Evolutionary conservation across 2,113 vertebrate species (phyloP).

Genomic region (Neogobius melanostomus): DNA sequence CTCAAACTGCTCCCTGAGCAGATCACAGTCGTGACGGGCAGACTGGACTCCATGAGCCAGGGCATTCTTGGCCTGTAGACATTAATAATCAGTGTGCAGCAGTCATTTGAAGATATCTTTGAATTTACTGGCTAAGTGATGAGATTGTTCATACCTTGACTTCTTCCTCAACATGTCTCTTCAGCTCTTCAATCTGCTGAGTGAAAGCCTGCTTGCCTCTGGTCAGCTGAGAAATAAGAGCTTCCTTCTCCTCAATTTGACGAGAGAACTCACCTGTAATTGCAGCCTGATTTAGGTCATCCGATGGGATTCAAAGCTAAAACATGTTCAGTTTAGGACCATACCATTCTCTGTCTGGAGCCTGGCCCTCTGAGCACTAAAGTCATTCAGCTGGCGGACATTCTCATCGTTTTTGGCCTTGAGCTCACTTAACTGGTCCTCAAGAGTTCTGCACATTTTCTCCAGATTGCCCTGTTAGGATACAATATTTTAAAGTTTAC

Average conservation of each 20-base stretch:
- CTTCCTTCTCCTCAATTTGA: conserved; percentile 82
- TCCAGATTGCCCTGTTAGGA: conserved; percentile 81
- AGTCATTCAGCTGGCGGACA: conserved; percentile 62
- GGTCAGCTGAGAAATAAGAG: conserved; percentile 81
- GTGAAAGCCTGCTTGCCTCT: conserved; percentile 81
- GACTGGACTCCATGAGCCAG: conserved; percentile 82
- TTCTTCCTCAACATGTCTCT: conserved; percentile 84
- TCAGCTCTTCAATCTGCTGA: conserved; percentile 83
- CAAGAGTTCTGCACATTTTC: conserved; percentile 86
- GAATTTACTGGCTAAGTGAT: not conserved
- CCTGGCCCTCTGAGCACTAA: conserved; percentile 55
- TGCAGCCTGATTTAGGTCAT: not conserved
- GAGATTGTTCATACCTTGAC: conserved; percentile 53
- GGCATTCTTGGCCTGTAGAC: conserved; percentile 83
- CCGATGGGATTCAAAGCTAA: not conserved
- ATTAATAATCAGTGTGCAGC: too few species aligned
- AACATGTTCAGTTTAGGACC: not conserved
- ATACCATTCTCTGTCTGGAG: conserved; percentile 66
- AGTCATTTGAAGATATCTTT: too few species aligned
- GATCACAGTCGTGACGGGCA: conserved; percentile 82
- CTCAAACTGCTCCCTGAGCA: conserved; percentile 83
- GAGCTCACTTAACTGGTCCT: conserved; percentile 89
- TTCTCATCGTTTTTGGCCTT: conserved; percentile 75
- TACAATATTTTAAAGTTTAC: not conserved
- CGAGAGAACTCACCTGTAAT: conserved; percentile 77